Percentiles rank a stretch among this genome's conserved stretches.
Evolutionary conservation across 1,140 invertebrate genomes (phyloP).

Genomic region (Heliconius hermathena): DNA sequence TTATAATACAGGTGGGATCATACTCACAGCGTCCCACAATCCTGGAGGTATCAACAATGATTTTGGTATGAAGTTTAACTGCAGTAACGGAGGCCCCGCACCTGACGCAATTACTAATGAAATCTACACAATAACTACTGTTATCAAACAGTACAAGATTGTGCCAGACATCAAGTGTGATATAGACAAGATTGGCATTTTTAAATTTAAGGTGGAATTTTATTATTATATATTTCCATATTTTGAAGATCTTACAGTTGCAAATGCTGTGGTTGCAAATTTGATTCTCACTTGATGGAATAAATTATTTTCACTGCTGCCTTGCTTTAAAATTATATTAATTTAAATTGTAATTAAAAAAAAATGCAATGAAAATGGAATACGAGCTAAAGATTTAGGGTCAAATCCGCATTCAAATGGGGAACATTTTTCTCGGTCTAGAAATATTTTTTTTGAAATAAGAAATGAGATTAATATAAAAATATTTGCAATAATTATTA

Average conservation of each 20-base stretch:
- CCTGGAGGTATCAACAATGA: constrained; percentile 98
- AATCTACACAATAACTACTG: constrained; percentile 92
- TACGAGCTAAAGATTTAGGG: no score
- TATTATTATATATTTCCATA: neutral
- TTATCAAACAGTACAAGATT: constrained; percentile 91
- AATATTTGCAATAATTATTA: no score
- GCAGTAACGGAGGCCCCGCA: constrained; percentile 97
- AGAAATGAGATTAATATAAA: no score
- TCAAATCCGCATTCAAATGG: no score
- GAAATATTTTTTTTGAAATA: no score
- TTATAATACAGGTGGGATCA: constrained; percentile 90
- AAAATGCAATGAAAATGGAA: no score
- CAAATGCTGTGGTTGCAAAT: no score
- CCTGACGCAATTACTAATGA: constrained; percentile 94
- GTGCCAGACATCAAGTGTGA: constrained; percentile 90
- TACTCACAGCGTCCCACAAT: constrained; percentile 99
- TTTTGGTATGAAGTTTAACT: constrained; percentile 99
- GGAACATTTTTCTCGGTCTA: no score
- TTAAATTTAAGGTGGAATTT: constrained; percentile 59
- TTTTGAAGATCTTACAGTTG: neutral
- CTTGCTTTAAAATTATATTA: no score
- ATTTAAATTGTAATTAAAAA: no score
- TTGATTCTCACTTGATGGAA: no score
- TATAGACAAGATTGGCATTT: constrained; percentile 86
- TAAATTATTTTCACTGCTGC: no score